phyloP scores from a whole-genome alignment of 2,797 vertebrate species.

The Thalassophryne amazonica region DNA sequence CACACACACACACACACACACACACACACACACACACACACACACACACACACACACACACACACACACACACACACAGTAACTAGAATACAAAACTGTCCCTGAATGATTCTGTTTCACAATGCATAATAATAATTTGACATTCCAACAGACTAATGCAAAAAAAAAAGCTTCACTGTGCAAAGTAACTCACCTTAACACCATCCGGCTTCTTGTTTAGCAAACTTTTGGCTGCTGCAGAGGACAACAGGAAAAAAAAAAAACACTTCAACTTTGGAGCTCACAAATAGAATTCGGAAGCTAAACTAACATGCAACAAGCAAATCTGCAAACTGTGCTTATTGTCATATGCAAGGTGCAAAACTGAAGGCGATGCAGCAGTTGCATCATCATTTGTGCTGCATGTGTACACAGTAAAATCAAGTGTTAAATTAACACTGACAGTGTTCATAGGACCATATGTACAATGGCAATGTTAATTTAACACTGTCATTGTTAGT shows the following conservation, averaged over 20 bases:
- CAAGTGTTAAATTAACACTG: no score
- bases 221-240: slow-evolving; percentile 96
- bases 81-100: slow-evolving; percentile 40
- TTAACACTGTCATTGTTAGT: no score
- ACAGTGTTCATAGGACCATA: no score
- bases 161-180: slow-evolving; percentile 20
- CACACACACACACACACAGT: slow-evolving; percentile 11
- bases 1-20: slow-evolving; percentile 1
- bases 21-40: not conserved
- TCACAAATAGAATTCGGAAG: slow-evolving; percentile 13
- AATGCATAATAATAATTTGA: slow-evolving; percentile 42
- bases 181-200: slow-evolving; percentile 88
- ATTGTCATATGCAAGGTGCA: slow-evolving; percentile 54
- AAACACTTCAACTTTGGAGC: slow-evolving; percentile 29
- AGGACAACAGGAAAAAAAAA: slow-evolving; percentile 47
- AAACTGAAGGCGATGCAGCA: slow-evolving; percentile 52
- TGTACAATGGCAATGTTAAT: no score
- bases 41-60: not conserved
- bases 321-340: slow-evolving; percentile 45
- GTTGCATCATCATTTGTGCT: slow-evolving; percentile 27
- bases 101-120: slow-evolving; percentile 60
- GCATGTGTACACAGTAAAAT: no score
- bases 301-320: slow-evolving; percentile 68
- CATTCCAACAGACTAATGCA: slow-evolving; percentile 47
- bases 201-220: slow-evolving; percentile 93